Conservation (phyloP, 2,888 invertebrate species). For the Torymus aiolomorphi region DNA sequence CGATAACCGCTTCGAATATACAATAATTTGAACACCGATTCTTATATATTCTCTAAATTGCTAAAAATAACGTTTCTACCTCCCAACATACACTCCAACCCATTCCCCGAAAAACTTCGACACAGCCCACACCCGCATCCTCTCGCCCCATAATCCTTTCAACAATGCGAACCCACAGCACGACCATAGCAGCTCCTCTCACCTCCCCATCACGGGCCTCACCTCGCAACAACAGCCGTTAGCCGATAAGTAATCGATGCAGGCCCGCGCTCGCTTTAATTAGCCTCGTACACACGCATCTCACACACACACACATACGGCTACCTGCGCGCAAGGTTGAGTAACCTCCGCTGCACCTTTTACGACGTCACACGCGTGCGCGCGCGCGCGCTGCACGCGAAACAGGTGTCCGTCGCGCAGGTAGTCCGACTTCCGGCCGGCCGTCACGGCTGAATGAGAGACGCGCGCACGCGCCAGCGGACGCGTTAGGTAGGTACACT, state of each 20-base stretch:
- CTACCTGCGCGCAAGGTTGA: conserved; percentile 23
- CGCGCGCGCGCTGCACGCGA: not conserved
- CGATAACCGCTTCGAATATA: no score
- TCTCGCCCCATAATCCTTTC: no score
- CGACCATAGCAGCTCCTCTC: no score
- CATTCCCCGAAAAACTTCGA: no score
- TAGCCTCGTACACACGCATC: conserved; percentile 4
- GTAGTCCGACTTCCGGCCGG: conserved; percentile 8
- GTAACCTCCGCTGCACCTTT: conserved; percentile 46
- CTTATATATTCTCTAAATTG: no score
- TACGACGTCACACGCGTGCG: not conserved
- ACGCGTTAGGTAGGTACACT: no score
- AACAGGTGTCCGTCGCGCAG: conserved; percentile 51
- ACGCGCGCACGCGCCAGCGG: not conserved
- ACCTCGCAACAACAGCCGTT: conserved; percentile 42
- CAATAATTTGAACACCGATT: no score
- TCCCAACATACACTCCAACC: no score
- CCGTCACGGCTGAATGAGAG: conserved; percentile 5
- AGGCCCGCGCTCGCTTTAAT: conserved; percentile 25
- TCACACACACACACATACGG: not conserved
- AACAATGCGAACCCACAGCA: no score
- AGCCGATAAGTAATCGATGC: conserved; percentile 40
- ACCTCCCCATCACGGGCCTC: no score
- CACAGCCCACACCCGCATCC: no score
- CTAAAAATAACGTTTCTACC: no score